These are phyloP conservation scores for Lypha dubia DNA, from an alignment of 2,888 invertebrate genomes.

Conservation along the genomic window DNA sequence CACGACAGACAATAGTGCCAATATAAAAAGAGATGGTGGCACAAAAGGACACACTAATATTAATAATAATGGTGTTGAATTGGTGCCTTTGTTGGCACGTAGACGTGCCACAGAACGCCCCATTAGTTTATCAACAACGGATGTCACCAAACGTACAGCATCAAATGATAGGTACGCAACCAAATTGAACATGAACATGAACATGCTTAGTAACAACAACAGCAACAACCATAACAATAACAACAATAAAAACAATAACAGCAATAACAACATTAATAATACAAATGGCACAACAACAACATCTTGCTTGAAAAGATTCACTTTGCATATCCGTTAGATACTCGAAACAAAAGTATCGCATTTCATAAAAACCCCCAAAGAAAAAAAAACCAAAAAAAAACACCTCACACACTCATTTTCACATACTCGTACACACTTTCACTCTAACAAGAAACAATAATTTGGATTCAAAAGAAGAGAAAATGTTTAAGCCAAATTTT, in stretches of 20 bases:
- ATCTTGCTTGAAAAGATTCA: constrained; percentile 83
- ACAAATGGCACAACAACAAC: constrained; percentile 72
- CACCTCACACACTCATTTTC: too few relatives aligned
- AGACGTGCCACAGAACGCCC: constrained; percentile 85
- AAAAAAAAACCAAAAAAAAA: too few relatives aligned
- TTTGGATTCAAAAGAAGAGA: constrained; percentile 15
- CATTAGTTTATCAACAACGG: constrained; percentile 85
- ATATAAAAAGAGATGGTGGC: constrained; percentile 28
- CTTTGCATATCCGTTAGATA: constrained; percentile 81
- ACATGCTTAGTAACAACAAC: constrained; percentile 73
- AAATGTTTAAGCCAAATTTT: neutral
- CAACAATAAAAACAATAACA: constrained; percentile 62
- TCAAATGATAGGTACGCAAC: constrained; percentile 83
- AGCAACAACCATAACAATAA: constrained; percentile 74
- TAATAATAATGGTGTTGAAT: constrained; percentile 87
- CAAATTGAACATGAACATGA: constrained; percentile 75
- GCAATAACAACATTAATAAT: constrained; percentile 59
- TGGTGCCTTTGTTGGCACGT: constrained; percentile 90
- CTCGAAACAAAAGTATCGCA: constrained; percentile 6
- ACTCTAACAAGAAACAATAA: neutral
- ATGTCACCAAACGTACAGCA: constrained; percentile 84
- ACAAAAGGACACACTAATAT: constrained; percentile 80
- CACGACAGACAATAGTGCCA: constrained; percentile 71
- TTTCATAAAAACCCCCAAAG: neutral
- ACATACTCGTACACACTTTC: neutral